A percentile compares a stretch with the other conserved stretches of the same genome.
Evolutionary conservation across 92 coral and sea anemone species (phyloP).

Genomic region (Paragorgia papillata): DNA sequence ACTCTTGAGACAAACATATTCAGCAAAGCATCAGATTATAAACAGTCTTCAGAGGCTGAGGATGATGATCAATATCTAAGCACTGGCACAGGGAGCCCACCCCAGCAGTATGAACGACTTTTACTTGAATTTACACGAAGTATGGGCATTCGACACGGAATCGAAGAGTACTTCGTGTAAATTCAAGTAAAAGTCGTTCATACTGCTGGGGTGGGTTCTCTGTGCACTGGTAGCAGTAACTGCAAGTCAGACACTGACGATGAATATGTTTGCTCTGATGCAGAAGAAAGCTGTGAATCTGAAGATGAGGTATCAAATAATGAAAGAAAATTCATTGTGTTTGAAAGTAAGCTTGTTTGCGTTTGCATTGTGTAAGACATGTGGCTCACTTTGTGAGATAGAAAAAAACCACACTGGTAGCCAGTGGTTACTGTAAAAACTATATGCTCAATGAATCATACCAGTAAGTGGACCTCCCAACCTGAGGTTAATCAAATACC

Average conservation of each 20-base stretch:
- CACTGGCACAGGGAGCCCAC: too few relatives aligned
- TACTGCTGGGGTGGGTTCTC: too few relatives aligned
- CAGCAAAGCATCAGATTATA: background rate
- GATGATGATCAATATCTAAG: background rate
- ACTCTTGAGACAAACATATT: background rate
- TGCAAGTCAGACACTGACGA: slow-evolving; percentile 15
- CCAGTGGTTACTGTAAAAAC: slow-evolving; percentile 36
- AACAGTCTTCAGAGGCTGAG: too few relatives aligned
- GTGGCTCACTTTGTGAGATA: slow-evolving; percentile 42
- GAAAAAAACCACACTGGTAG: slow-evolving; percentile 22
- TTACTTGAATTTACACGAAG: too few relatives aligned
- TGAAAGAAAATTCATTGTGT: slow-evolving; percentile 38
- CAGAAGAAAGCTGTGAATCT: background rate
- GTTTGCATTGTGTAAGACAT: slow-evolving; percentile 25
- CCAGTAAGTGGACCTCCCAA: slow-evolving; percentile 38
- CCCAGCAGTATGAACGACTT: too few relatives aligned
- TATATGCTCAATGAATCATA: slow-evolving; percentile 21
- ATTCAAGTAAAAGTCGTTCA: too few relatives aligned
- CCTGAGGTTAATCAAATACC: slow-evolving; percentile 22
- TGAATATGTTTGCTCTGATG: slow-evolving; percentile 20
- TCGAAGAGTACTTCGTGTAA: too few relatives aligned
- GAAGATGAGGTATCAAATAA: slow-evolving; percentile 11
- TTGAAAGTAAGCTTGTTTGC: slow-evolving; percentile 21
- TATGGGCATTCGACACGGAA: too few relatives aligned
- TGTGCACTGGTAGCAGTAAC: too few relatives aligned